These are phyloP conservation scores for Hetaerina titia DNA, from an alignment of 2,888 invertebrate genomes.

Conservation along the genomic window DNA sequence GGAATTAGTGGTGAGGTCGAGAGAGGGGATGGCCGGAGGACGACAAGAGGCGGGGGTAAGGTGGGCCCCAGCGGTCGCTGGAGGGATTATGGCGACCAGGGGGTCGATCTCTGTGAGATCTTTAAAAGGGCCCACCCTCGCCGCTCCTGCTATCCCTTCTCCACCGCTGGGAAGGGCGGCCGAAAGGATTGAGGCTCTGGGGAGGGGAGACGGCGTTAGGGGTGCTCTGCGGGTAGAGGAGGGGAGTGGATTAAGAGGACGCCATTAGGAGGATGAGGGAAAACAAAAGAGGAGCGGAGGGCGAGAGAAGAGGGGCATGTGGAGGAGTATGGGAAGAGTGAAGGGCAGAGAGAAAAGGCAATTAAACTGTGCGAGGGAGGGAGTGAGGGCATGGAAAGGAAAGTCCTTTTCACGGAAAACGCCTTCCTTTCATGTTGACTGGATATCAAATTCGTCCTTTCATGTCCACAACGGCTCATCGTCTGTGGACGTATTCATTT, in stretches of 20 bases:
- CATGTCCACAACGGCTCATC: background rate
- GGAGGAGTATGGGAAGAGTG: background rate
- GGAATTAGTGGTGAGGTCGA: constrained; percentile 9
- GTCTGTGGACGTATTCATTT: constrained; percentile 10
- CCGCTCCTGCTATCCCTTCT: background rate
- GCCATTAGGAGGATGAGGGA: constrained; percentile 58
- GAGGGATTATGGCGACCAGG: constrained; percentile 28
- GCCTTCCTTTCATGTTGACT: constrained; percentile 55
- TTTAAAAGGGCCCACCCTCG: constrained; percentile 16
- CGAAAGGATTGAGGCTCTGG: background rate
- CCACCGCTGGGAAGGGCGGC: background rate
- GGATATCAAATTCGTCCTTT: constrained; percentile 44
- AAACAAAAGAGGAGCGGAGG: constrained; percentile 2
- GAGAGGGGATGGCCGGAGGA: background rate
- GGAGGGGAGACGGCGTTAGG: background rate
- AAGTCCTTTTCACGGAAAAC: constrained; percentile 54
- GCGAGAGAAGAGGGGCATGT: background rate
- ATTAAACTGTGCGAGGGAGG: constrained; percentile 44
- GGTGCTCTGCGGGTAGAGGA: background rate
- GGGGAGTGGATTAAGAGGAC: constrained; percentile 35
- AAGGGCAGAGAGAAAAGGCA: constrained; percentile 43
- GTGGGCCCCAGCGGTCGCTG: background rate
- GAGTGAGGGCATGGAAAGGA: background rate
- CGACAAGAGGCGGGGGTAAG: too few relatives aligned
- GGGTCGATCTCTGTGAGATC: constrained; percentile 41